These are phyloP conservation scores for Marmota flaviventris DNA, from an alignment of 2,113 vertebrate genomes.

Conservation along the genomic window DNA sequence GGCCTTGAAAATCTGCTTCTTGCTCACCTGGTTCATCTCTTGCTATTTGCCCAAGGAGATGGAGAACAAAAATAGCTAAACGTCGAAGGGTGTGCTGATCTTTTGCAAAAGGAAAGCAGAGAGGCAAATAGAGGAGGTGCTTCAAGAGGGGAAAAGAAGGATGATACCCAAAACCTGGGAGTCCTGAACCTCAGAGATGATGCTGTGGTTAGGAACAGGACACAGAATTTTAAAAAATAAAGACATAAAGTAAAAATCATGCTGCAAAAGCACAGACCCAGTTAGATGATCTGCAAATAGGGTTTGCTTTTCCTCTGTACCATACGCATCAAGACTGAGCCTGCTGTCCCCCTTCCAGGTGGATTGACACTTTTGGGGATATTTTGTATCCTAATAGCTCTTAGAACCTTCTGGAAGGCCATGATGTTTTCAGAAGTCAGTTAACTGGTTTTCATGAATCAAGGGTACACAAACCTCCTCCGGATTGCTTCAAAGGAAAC, in stretches of 20 bases:
- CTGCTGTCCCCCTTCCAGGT: background rate
- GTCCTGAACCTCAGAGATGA: background rate
- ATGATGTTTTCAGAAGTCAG: background rate
- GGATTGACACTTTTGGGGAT: background rate
- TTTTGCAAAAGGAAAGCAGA: background rate
- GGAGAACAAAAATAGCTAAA: background rate
- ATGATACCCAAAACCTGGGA: background rate
- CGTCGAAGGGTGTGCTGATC: background rate
- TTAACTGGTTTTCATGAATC: background rate
- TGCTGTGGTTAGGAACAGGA: too few relatives aligned
- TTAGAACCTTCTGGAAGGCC: background rate
- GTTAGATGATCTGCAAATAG: background rate
- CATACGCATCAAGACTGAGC: background rate
- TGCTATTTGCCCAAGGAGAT: conserved; percentile 68
- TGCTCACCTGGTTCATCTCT: conserved; percentile 30
- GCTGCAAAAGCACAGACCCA: background rate
- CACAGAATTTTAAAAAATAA: background rate
- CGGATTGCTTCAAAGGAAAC: background rate
- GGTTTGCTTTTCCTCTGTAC: background rate
- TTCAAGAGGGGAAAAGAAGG: too few relatives aligned
- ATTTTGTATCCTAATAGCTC: background rate
- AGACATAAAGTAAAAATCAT: background rate
- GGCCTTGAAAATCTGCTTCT: background rate
- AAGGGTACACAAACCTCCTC: background rate
- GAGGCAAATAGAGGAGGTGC: background rate